Evolutionary conservation across 1,140 invertebrate species (phyloP).

Genomic region (Tetramorium parvispinum): DNA sequence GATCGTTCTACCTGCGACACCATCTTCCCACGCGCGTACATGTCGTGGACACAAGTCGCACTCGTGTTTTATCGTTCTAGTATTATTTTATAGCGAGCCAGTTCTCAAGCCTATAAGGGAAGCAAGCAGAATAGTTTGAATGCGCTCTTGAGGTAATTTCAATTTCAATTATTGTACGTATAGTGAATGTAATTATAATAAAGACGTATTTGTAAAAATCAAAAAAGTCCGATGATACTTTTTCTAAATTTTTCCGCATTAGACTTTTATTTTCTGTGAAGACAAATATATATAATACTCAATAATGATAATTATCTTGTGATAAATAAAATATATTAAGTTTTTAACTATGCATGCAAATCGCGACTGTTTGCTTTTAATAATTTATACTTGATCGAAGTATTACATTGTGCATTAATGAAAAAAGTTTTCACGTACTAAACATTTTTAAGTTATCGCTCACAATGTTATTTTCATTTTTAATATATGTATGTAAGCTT

Average conservation of each 20-base stretch:
- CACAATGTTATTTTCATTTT: background rate
- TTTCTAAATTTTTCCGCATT: background rate
- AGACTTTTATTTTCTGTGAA: background rate
- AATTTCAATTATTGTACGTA: background rate
- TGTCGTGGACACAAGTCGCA: conserved; percentile 48
- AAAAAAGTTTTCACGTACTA: background rate
- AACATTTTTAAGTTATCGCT: background rate
- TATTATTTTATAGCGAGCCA: conserved; percentile 53
- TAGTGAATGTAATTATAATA: background rate
- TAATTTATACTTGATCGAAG: background rate
- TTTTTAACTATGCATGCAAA: background rate
- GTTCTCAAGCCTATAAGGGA: conserved; percentile 20
- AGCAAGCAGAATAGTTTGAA: background rate
- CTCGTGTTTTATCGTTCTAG: conserved; percentile 68
- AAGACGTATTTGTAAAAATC: background rate
- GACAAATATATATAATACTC: background rate
- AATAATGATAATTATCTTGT: background rate
- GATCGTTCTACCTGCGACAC: conserved; percentile 68
- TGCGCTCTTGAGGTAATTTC: background rate
- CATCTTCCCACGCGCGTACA: conserved; percentile 71
- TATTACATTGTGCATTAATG: background rate
- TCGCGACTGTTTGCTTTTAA: background rate
- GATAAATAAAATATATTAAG: background rate
- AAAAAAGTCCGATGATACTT: background rate
- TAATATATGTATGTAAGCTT: background rate